Conservation (phyloP, 2,888 invertebrate species). For the Thysanoteuthis rhombus region DNA sequence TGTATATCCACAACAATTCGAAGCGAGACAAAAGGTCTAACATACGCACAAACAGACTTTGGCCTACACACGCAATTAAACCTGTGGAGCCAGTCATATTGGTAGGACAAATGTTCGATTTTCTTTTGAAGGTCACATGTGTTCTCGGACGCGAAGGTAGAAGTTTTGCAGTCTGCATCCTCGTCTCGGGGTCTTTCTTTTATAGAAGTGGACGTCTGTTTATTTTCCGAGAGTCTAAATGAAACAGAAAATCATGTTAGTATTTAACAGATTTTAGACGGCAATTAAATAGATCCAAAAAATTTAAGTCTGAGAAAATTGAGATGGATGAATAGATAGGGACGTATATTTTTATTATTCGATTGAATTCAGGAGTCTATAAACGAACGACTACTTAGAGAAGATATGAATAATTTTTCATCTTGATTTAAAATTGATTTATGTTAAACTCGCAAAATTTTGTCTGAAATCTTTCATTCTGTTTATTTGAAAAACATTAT, state of each 20-base stretch:
- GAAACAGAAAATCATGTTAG: too few relatives aligned
- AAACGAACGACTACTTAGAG: too few relatives aligned
- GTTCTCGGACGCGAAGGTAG: not conserved
- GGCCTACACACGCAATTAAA: not conserved
- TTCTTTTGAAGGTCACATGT: conserved; percentile 12
- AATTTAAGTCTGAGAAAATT: not conserved
- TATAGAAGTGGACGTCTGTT: not conserved
- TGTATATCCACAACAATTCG: not conserved
- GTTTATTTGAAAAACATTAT: too few relatives aligned
- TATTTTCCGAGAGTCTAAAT: not conserved
- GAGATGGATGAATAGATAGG: not conserved
- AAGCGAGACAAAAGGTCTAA: not conserved
- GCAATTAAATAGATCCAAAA: not conserved
- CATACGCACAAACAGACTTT: not conserved
- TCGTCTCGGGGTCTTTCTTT: not conserved
- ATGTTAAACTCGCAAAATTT: too few relatives aligned
- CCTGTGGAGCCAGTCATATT: not conserved
- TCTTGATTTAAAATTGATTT: too few relatives aligned
- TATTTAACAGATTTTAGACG: not conserved
- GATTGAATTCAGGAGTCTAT: too few relatives aligned
- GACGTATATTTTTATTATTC: not conserved
- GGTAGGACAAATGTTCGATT: not conserved
- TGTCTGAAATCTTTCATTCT: too few relatives aligned
- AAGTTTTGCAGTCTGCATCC: not conserved
- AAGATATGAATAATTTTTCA: too few relatives aligned